A percentile compares a stretch with the other conserved stretches of the same genome.
Conservation (phyloP, 37 sponge, comb jelly and placozoan species). For the Halisarca cf. caerulea region DNA sequence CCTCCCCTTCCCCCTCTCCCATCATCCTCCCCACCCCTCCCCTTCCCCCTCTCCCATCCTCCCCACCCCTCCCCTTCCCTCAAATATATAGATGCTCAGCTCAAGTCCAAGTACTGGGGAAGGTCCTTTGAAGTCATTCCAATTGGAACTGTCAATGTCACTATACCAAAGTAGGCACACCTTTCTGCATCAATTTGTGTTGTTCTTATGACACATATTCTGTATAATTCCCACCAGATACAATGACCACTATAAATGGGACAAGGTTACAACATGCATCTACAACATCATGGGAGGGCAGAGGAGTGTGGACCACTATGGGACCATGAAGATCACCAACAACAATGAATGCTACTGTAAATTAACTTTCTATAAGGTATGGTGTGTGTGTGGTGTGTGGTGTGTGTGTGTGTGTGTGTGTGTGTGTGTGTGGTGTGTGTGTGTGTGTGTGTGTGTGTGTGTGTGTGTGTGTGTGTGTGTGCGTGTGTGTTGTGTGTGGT, state of each 20-base stretch:
- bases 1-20: no score
- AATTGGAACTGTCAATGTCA: conserved; percentile 68
- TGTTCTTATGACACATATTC: not conserved
- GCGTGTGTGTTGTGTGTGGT: no score
- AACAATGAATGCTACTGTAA: conserved; percentile 64
- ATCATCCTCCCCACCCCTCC: no score
- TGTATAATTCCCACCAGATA: conserved; percentile 34
- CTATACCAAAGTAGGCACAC: conserved; percentile 58
- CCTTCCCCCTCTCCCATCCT: not conserved
- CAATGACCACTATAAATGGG: conserved; percentile 80
- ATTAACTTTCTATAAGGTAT: conserved; percentile 73
- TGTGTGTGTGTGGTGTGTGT: no score
- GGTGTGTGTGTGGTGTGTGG: not conserved
- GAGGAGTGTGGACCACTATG: conserved; percentile 86
- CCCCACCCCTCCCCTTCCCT: no score
- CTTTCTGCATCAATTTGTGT: no score
- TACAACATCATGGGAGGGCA: conserved; percentile 79
- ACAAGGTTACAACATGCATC: conserved; percentile 84
- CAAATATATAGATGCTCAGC: conserved; percentile 65
- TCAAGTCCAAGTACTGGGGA: conserved; percentile 91
- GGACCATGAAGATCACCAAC: conserved; percentile 75
- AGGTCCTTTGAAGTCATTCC: conserved; percentile 86
- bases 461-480: not conserved
- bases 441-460: not conserved
- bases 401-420: not conserved